Evolutionary conservation across 2,888 invertebrate species (phyloP).

Genomic region (Agonopterix alstromeriana): DNA sequence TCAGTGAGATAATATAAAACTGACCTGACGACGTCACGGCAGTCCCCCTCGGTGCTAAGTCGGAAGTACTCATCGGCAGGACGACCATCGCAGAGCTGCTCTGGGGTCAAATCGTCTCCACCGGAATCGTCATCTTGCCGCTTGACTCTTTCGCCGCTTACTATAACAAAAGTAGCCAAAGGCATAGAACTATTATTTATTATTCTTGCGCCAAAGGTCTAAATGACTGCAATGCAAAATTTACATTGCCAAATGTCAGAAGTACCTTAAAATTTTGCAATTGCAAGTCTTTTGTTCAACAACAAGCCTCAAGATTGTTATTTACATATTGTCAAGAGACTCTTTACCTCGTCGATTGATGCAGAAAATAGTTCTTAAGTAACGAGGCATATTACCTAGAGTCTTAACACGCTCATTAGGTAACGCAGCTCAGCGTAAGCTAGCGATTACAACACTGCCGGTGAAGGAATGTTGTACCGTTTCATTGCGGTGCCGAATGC

Average conservation of each 20-base stretch:
- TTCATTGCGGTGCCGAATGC: conserved; percentile 42
- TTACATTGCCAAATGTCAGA: too few relatives aligned
- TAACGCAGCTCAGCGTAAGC: conserved; percentile 61
- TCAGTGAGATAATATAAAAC: neutral
- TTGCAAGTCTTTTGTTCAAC: too few relatives aligned
- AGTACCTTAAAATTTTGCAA: too few relatives aligned
- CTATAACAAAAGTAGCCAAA: conserved; percentile 33
- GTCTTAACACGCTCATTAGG: conserved; percentile 47
- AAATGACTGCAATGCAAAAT: too few relatives aligned
- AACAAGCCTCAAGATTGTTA: too few relatives aligned
- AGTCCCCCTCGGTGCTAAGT: conserved; percentile 88
- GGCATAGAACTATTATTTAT: too few relatives aligned
- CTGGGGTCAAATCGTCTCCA: conserved; percentile 80
- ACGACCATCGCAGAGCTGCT: conserved; percentile 91
- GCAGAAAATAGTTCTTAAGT: conserved; percentile 9
- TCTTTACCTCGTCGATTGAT: too few relatives aligned
- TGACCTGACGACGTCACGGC: conserved; percentile 93
- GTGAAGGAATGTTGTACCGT: conserved; percentile 58
- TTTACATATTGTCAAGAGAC: too few relatives aligned
- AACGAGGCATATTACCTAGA: conserved; percentile 14
- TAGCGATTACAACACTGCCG: conserved; percentile 56
- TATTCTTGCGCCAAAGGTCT: too few relatives aligned
- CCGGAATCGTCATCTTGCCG: conserved; percentile 83
- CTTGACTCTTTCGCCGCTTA: conserved; percentile 71
- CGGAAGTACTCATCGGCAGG: conserved; percentile 96